Evolutionary conservation across 2,888 invertebrate genomes (phyloP), one percentile per base, ranked within the genome.

Genomic region (Fragum whitleyi): DNA sequence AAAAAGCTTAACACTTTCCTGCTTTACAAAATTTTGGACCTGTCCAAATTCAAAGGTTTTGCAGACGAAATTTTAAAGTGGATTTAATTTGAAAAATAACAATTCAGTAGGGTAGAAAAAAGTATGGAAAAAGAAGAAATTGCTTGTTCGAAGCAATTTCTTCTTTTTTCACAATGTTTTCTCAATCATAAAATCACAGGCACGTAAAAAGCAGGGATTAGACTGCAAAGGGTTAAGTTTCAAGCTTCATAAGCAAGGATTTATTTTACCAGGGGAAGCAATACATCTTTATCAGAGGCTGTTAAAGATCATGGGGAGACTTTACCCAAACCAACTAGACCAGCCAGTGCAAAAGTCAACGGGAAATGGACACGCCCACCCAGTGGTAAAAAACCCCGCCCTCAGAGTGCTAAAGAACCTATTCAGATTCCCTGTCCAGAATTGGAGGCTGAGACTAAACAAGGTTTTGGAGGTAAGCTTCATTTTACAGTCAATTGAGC

Each of bases 371-470:
- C 79, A 21, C 78, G 86, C 21, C 89, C 90, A 23, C 87, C 87
- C n/a, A 88, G 86, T 80, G 89, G 87, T 26, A 86, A 81, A 68
- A 89, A 87, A 74, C 62, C 69, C 26, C 88, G 91, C 9, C 91
- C 91, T 32, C 89, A 90, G 69, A 90, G 90, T 87, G 91, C 90
- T 21, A 90, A 91, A 62, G 89, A 89, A 67, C 79, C 87, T 7
- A 69, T 79, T 5, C 74, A 65, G 55, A 71, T 65, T n/a, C 75
- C 71, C 51, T 26, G 59, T 59, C 57, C 75, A 74, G n/a, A 61
- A 62, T 29, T 36, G n/a, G 65, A 65, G 21, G 65, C 23, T n/a
- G 65, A 65, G 42, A 39, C n/a, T n/a, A 65, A 67, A 53, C 77
- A 74, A 23, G 55, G 57, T 59, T 77, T 81, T 67, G 81, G 81